A percentile compares a stretch with the other conserved stretches of the same genome.
phyloP scores from a whole-genome alignment of 2,113 vertebrate genomes.

The Scomber colias region DNA sequence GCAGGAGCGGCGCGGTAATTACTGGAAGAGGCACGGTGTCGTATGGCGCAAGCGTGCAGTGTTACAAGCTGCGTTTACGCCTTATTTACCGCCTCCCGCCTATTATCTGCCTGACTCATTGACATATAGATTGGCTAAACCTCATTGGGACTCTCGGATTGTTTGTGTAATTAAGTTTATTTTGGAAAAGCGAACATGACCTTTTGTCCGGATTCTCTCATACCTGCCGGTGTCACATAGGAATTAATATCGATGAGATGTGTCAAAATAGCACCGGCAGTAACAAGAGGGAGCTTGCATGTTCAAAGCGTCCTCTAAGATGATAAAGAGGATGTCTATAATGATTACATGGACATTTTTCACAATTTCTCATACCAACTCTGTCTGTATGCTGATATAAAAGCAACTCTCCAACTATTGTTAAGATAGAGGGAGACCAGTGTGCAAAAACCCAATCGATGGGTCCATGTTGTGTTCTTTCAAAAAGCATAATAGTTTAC shows the following conservation, averaged over 20 bases:
- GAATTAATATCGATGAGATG: conserved; percentile 26
- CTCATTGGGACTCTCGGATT: conserved; percentile 75
- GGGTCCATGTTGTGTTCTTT: too few relatives aligned
- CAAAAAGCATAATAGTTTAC: too few relatives aligned
- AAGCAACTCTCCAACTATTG: neutral
- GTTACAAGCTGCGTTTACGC: conserved; percentile 76
- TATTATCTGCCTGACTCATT: conserved; percentile 59
- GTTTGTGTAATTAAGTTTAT: conserved; percentile 77
- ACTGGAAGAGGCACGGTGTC: conserved; percentile 76
- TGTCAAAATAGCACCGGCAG: conserved; percentile 17
- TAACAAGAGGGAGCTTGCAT: neutral
- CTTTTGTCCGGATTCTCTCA: conserved; percentile 56
- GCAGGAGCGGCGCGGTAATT: conserved; percentile 72
- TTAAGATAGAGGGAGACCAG: too few relatives aligned
- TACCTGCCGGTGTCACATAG: conserved; percentile 12
- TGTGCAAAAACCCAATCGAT: too few relatives aligned
- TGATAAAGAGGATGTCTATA: neutral
- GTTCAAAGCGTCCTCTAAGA: conserved; percentile 6
- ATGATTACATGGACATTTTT: neutral
- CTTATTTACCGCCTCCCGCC: conserved; percentile 68
- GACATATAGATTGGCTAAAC: conserved; percentile 74
- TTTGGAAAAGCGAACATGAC: conserved; percentile 66
- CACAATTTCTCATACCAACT: neutral
- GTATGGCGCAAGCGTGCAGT: conserved; percentile 57
- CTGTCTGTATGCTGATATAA: neutral